Base-by-base conservation (phyloP, 2,888 invertebrate species). In the Epirrita christyi region DNA sequence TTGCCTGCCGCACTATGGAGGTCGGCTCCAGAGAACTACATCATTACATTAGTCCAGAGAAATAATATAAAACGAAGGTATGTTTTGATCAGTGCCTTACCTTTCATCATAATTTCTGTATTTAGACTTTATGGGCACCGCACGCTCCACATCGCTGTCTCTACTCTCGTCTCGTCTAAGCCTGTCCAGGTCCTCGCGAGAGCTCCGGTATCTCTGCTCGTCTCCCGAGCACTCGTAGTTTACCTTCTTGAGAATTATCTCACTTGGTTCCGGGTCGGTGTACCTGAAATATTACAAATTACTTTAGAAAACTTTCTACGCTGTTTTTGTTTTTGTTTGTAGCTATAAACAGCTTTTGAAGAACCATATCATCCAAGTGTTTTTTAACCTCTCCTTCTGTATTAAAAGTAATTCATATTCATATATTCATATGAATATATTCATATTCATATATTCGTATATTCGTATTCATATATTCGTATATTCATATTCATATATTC, bases 221-320 rank as follows among this genome's bases (percentile, higher is more conserved):
- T 85, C 84, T 41, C 78, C 83, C 55, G 81, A 79, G 45, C 81
- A 80, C 9, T 85, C 82, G 63, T 86, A 85, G 48, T 86, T 84
- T 28, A 80, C 71, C 67, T 85, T 89, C 59, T 75, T 84, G 5
- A 85, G 79, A 0, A 85, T 69, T 41, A 89, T 85, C 27, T 91
- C 91, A 61, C 88, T 90, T 7, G 91, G 91, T 73, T 91, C 91
- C 21, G 91, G 91, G 59, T 92, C 91, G 37, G 89, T 90, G 71
- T 83, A 92, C 67, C 91, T 90, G 61, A n/a, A 56, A 38, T 29
- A 9, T 32, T 9, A 32, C 8, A 32, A 9, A 32, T 5, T 6
- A 32, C 8, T 32, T 32, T 2, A 8, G 32, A 32, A 21, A 21
- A 21, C 21, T 21, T 21, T 21, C 21, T 21, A 21, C 21, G 2